A percentile compares a stretch with the other conserved stretches of the same genome.
Conservation (phyloP, 2,888 invertebrate species). For the Nemoura dubitans region DNA sequence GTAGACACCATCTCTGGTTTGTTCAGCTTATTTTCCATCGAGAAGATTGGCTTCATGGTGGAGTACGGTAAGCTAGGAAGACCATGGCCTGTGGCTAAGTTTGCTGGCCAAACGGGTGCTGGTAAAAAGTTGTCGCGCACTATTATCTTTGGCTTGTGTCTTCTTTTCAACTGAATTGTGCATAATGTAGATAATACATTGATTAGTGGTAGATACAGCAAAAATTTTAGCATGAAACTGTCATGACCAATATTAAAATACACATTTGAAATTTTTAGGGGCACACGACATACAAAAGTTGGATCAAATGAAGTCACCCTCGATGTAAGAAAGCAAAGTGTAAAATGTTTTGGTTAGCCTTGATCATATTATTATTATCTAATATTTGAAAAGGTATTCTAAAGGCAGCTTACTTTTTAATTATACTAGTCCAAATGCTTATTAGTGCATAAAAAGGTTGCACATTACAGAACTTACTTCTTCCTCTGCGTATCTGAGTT, state of each 20-base stretch:
- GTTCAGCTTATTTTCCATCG: background rate
- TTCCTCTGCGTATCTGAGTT: slow-evolving; percentile 91
- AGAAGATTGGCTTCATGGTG: slow-evolving; percentile 18
- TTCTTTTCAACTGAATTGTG: slow-evolving; percentile 41
- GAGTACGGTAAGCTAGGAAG: slow-evolving; percentile 26
- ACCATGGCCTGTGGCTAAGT: background rate
- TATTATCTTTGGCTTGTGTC: slow-evolving; percentile 37
- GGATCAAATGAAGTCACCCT: background rate
- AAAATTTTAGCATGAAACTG: no score
- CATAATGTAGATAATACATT: background rate
- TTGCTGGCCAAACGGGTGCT: slow-evolving; percentile 30
- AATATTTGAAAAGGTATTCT: background rate
- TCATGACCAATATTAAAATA: no score
- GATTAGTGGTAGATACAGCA: background rate
- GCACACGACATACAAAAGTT: background rate
- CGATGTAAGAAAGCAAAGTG: no score
- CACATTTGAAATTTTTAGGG: no score
- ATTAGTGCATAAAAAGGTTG: no score
- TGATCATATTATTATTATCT: background rate
- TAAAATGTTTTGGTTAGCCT: background rate
- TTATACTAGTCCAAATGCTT: no score
- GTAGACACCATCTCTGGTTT: slow-evolving; percentile 42
- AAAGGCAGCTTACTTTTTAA: no score
- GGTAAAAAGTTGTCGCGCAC: slow-evolving; percentile 32
- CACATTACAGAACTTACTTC: slow-evolving; percentile 69